Conservation (phyloP, 2,888 invertebrate genomes). For the Andrena trimmerana region DNA sequence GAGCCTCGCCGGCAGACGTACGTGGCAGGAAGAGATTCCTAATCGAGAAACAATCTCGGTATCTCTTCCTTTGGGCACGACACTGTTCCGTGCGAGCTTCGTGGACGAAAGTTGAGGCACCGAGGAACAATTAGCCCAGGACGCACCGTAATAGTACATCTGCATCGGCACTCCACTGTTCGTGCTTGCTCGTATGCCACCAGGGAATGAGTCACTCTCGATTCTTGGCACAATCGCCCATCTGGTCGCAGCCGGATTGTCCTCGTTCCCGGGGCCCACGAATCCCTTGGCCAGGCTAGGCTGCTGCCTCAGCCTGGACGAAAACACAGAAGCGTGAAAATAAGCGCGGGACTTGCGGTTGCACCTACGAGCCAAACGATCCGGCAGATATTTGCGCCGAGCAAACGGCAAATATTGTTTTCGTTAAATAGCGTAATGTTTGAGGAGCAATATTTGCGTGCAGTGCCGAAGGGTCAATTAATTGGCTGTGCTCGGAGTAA, state of each 20-base stretch:
- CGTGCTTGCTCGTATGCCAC: conserved; percentile 64
- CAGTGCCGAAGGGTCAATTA: neutral
- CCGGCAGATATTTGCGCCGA: neutral
- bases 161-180: conserved; percentile 47
- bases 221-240: conserved; percentile 79
- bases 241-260: conserved; percentile 77
- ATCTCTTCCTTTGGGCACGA: too few species aligned
- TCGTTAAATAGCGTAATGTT: conserved; percentile 15
- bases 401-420: conserved; percentile 25
- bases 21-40: neutral
- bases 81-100: neutral
- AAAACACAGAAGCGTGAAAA: neutral
- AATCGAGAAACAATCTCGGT: neutral
- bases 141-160: conserved; percentile 6
- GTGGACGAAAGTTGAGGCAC: neutral
- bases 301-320: conserved; percentile 25
- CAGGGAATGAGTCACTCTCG: conserved; percentile 78
- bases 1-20: neutral
- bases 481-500: neutral
- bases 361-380: neutral
- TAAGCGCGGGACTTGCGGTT: neutral
- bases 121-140: conserved; percentile 37
- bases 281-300: conserved; percentile 47
- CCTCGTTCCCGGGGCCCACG: conserved; percentile 58
- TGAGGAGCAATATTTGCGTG: neutral